Percentiles rank a stretch among this genome's conserved stretches.
These are phyloP conservation scores for Myrmophylax atrothorax DNA, from an alignment of 2,113 vertebrate genomes.

Conservation along the genomic window DNA sequence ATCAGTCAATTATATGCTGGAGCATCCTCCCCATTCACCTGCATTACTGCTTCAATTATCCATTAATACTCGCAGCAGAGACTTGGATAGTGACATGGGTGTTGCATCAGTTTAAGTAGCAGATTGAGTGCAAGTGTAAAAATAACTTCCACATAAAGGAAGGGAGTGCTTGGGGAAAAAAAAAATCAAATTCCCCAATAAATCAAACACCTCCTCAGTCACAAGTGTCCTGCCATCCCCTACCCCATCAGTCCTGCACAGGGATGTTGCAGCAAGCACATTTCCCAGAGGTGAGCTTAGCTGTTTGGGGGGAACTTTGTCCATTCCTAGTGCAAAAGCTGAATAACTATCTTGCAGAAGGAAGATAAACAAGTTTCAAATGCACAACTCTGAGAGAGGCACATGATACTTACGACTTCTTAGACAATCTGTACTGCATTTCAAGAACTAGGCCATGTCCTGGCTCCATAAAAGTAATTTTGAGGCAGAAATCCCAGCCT, in stretches of 20 bases:
- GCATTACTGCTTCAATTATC: background rate
- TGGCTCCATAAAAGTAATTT: background rate
- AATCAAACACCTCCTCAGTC: background rate
- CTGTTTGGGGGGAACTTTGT: background rate
- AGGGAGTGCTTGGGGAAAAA: background rate
- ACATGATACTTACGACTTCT: background rate
- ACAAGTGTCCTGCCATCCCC: background rate
- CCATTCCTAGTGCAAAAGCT: background rate
- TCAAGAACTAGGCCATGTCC: background rate
- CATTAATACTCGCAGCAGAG: background rate
- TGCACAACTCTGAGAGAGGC: background rate
- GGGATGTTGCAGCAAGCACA: background rate
- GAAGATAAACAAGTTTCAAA: background rate
- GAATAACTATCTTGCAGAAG: background rate
- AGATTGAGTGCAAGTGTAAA: background rate
- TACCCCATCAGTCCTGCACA: background rate
- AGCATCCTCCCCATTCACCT: background rate
- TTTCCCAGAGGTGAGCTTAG: background rate
- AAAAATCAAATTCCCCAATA: background rate
- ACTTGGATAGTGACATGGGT: background rate
- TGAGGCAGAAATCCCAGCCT: background rate
- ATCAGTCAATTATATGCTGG: background rate
- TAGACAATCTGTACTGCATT: background rate
- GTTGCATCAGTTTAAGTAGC: background rate
- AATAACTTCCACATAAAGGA: background rate